Base-by-base conservation (phyloP, 2,113 vertebrate species). In the Stigmatopora nigra region DNA sequence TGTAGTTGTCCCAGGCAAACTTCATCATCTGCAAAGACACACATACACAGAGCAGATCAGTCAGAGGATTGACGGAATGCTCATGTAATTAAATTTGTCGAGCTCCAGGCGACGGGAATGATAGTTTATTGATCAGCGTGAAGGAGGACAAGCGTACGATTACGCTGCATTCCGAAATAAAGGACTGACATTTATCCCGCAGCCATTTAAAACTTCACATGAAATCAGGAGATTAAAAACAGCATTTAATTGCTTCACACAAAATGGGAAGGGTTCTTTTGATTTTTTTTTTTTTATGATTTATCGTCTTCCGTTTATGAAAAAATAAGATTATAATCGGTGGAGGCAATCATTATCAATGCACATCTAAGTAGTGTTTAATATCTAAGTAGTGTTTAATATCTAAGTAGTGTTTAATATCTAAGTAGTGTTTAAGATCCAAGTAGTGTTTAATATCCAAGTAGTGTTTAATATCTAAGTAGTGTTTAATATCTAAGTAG, bases 1-100 rank as follows among this genome's bases (percentile, higher is more conserved):
- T 93, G 90, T 99, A 99, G 91, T 91, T 99, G 77, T 94, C 93
- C 97, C 97, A 99, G 78, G 97, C 93, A 19, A 98, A 98, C 78
- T 93, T 97, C 97, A 98, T 99, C 97, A 99, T 99, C 97, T 99
- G 89, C 0, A 83, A 41, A 60, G 22, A 17, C 61, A 48, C 44
- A 53, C 51, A 14, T 20, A 22, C 52, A 5, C 19, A 25, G 20
- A 77, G 77, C 53, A 79, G 49, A 77, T 52, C 19, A 41, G 44
- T 51, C 55, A 76, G 52, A 45, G 3, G 5, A 31, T 61, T 66
- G 76, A 73, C 8, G 67, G 63, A 63, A 52, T 46, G 38, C 15
- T 67, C 59, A 61, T 15, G 5, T 72, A 74, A 82, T 82, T 84
- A 80, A 78, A 84, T 35, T 58, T 76, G 60, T 55, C n/a, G 20